Base-by-base conservation (phyloP, 2,797 vertebrate genomes). In the Alosa sapidissima region DNA sequence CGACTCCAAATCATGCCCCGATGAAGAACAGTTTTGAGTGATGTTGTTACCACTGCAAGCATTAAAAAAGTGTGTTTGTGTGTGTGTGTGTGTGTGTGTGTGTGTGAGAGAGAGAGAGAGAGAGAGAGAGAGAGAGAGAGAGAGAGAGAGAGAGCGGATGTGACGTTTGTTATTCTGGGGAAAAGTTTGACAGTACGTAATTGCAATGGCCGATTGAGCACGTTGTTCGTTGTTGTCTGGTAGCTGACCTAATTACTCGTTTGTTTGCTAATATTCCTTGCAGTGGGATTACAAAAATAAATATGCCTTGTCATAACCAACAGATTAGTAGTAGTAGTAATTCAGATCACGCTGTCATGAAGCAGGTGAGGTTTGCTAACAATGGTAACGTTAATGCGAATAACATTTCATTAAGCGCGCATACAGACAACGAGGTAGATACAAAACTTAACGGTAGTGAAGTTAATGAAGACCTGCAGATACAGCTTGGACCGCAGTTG, bases 231-330 rank as follows among this genome's bases (percentile, higher is more conserved):
- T 82, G 24, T 52, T 48, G 72, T 47, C 36, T 45, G 72, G 72
- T 47, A 1, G 72, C 41, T 78, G 13, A 78, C 72, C 16, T 7
- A 78, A 21, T 21, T 47, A 78, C 0, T 55, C 36, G 36, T 82
- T 24, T 62, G 68, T 83, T n/a, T 52, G 81, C 85, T 85, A 48
- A 62, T 54, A 48, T 21, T 87, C 86, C 68, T 13, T 47, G 28
- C 62, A 68, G 47, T 82, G 75, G 58, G 36, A 55, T 82, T 78
- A 78, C 72, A 6, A 21, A 45, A 14, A 47, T 19, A 41, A 24
- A 87, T 90, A 96, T 96, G 96, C 96, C 96, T 84, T 97, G 96
- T 90, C 96, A 95, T 86, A 96, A 95, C 62, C 96, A 93, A 92
- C 93, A 95, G 55, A 83, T 95, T 84, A 95, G 92, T 90, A 91